phyloP scores from a whole-genome alignment of 2,113 vertebrate species.

The Pedionomus torquatus region DNA sequence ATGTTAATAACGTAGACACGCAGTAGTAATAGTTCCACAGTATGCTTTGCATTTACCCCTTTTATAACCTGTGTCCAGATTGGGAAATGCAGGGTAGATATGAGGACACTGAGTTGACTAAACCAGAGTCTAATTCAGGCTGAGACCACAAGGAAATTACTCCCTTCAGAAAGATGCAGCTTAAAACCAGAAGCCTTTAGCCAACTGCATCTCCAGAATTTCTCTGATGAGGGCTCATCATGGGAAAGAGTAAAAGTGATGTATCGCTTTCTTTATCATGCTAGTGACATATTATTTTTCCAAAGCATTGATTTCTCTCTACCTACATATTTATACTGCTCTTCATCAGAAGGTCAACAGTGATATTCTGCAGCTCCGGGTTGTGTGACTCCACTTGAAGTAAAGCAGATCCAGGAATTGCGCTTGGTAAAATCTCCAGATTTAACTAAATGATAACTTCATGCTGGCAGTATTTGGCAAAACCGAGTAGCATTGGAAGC shows the following conservation, averaged over 20 bases:
- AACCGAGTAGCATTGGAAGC: neutral
- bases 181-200: neutral
- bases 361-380: neutral
- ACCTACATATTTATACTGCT: neutral
- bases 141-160: neutral
- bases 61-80: neutral
- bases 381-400: neutral
- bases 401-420: neutral
- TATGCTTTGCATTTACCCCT: neutral
- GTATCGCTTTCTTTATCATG: neutral
- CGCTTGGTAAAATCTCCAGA: neutral
- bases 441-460: neutral
- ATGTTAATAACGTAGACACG: neutral
- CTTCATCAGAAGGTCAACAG: neutral
- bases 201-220: neutral
- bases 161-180: neutral
- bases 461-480: accelerated
- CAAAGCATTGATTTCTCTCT: neutral
- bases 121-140: neutral
- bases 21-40: neutral
- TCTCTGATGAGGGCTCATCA: neutral
- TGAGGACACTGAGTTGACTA: neutral
- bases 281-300: neutral
- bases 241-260: neutral
- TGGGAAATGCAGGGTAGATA: neutral